Evolutionary conservation across 1,140 invertebrate genomes (phyloP), one percentile per base, ranked within the genome.

Genomic region (Eueides isabella): DNA sequence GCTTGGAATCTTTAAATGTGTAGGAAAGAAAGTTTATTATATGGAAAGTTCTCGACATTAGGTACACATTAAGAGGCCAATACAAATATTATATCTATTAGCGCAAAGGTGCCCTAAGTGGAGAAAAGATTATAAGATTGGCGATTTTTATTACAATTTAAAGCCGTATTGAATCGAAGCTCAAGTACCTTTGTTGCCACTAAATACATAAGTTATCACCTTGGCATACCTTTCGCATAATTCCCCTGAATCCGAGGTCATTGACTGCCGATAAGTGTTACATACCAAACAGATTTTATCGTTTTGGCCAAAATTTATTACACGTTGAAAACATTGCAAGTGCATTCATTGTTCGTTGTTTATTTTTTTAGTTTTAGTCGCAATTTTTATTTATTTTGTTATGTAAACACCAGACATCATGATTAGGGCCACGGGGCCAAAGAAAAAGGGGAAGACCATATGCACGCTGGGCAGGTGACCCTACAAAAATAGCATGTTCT

Each of bases 161-260:
- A 55, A 68, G 19, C 23, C 29, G 31, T 30, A 67, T 62, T 28
- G 66, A 67, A 73, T 67, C 31, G 48, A 63, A 73, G 61, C 30
- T 28, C 28, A 73, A 73, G 62, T 33, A 41, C 33, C 41, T 73
- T 73, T 67, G 72, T 74, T 74, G 61, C 66, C 55, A 67, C 71
- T 74, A 76, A 80, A 69, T 61, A 55, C 67, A 86, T 86, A 84
- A 84, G 76, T 86, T 87, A 88, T 90, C 84, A 85, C 85, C 82
- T 84, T 87, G 83, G 81, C 85, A 88, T 87, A 86, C 83, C 85
- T 85, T 85, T 84, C 77, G 84, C 81, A 75, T 81, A 80, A 84
- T 82, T 85, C 80, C 74, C 74, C 74, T 82, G 79, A 80, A 83
- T 80, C 75, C 81, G 84, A 81, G 88, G 83, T 88, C 85, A 79